These are phyloP conservation scores for Dendroctonus ponderosae DNA, from an alignment of 1,140 invertebrate species.

Conservation along the genomic window DNA sequence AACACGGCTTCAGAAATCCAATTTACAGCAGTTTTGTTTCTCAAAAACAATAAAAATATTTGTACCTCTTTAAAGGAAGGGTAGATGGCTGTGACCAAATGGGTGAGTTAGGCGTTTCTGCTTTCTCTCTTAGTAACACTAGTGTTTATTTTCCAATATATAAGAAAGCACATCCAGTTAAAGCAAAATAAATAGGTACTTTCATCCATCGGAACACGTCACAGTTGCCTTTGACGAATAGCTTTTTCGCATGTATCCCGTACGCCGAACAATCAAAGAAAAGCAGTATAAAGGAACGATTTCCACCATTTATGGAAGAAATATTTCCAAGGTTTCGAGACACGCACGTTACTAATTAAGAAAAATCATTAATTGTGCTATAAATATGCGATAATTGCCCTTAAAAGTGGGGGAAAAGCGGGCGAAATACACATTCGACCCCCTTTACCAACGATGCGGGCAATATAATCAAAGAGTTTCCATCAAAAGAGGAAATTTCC, in stretches of 20 bases:
- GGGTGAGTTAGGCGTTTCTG: no score
- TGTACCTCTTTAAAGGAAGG: no score
- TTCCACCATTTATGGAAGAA: constrained; percentile 42
- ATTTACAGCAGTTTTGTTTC: no score
- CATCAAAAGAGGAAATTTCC: neutral
- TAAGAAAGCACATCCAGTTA: neutral
- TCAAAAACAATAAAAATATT: no score
- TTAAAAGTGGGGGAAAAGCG: constrained; percentile 20
- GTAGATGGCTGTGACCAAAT: no score
- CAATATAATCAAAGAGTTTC: constrained; percentile 12
- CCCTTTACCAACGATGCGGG: constrained; percentile 3
- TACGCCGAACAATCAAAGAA: constrained; percentile 34
- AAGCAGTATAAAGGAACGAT: constrained; percentile 41
- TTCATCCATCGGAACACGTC: constrained; percentile 29
- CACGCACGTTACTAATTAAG: constrained; percentile 46
- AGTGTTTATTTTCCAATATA: no score
- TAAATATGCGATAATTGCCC: constrained; percentile 40
- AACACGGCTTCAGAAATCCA: no score
- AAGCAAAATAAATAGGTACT: constrained; percentile 24
- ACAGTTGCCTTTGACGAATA: constrained; percentile 38
- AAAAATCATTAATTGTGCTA: constrained; percentile 46
- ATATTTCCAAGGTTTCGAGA: constrained; percentile 39
- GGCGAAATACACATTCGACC: constrained; percentile 14
- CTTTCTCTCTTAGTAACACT: no score
- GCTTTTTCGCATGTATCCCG: constrained; percentile 36